phyloP scores from a whole-genome alignment of 2,797 vertebrate species.

The Emys orbicularis region DNA sequence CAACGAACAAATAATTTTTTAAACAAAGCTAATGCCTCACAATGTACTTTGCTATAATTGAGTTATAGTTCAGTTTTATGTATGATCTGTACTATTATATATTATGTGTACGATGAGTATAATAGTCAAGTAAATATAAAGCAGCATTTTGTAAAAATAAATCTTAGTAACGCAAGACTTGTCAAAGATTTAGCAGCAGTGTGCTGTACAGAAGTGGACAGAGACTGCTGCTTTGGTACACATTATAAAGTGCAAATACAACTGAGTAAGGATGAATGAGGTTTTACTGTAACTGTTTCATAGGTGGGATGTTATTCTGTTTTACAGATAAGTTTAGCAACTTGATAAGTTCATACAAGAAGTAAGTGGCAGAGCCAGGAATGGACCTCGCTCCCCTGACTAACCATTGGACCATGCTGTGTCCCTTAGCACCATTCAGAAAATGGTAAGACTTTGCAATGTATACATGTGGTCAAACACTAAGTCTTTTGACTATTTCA shows the following conservation, averaged over 20 bases:
- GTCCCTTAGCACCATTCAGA: neutral
- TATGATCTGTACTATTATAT: neutral
- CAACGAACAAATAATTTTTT: neutral
- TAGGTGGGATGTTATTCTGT: neutral
- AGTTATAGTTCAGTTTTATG: neutral
- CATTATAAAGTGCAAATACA: neutral
- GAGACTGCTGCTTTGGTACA: fast-evolving
- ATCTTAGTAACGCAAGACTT: neutral
- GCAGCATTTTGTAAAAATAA: fast-evolving
- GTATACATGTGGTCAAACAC: neutral
- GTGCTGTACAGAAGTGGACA: neutral
- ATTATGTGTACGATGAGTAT: neutral
- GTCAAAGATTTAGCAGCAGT: neutral
- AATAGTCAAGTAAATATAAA: neutral
- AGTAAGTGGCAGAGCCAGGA: neutral
- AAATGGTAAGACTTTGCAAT: neutral
- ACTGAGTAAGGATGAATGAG: neutral
- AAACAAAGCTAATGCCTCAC: neutral
- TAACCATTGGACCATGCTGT: neutral
- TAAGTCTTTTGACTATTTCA: neutral
- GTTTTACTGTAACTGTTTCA: neutral
- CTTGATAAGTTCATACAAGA: neutral
- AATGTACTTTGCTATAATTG: neutral
- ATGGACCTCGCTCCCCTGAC: neutral
- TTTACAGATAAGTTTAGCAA: neutral